Percentiles rank a stretch among this genome's conserved stretches.
phyloP scores from a whole-genome alignment of 2,888 invertebrate genomes.

The Acleris laterana region DNA sequence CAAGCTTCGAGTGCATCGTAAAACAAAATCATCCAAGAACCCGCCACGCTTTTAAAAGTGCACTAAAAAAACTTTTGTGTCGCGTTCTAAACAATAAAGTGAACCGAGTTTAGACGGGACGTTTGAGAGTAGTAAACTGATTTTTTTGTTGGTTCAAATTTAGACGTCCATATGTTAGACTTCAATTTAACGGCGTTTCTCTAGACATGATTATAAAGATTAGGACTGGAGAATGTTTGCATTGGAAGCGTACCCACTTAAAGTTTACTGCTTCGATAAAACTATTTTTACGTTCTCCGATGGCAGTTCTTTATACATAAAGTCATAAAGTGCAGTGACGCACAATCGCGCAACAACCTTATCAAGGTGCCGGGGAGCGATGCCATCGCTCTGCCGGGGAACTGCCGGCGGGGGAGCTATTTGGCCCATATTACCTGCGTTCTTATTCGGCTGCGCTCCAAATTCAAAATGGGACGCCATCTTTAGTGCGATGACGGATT shows the following conservation, averaged over 20 bases:
- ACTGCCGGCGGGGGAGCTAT: slow-evolving; percentile 70
- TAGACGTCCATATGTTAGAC: slow-evolving; percentile 68
- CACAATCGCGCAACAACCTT: slow-evolving; percentile 41
- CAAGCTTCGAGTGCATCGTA: slow-evolving; percentile 39
- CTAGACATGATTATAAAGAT: slow-evolving; percentile 31
- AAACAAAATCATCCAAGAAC: slow-evolving; percentile 44
- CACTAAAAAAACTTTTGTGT: slow-evolving; percentile 78
- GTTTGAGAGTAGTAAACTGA: slow-evolving; percentile 69
- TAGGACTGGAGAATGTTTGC: slow-evolving; percentile 7
- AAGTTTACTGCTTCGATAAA: slow-evolving; percentile 28
- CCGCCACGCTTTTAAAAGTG: slow-evolving; percentile 61
- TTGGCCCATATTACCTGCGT: slow-evolving; percentile 59
- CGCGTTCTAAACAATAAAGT: slow-evolving; percentile 76
- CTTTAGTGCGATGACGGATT: slow-evolving; percentile 70
- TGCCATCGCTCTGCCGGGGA: slow-evolving; percentile 48
- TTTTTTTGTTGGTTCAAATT: slow-evolving; percentile 73
- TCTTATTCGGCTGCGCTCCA: slow-evolving; percentile 55
- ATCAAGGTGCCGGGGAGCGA: slow-evolving; percentile 45
- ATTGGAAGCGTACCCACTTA: slow-evolving; percentile 9
- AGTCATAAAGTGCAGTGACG: slow-evolving; percentile 35
- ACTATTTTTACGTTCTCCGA: slow-evolving; percentile 15
- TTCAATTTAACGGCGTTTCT: slow-evolving; percentile 32
- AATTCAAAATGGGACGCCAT: slow-evolving; percentile 66
- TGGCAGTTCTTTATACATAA: slow-evolving; percentile 13
- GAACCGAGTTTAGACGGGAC: slow-evolving; percentile 50